Evolutionary conservation across 2,113 vertebrate genomes (phyloP).

Genomic region (Podarcis cretensis): DNA sequence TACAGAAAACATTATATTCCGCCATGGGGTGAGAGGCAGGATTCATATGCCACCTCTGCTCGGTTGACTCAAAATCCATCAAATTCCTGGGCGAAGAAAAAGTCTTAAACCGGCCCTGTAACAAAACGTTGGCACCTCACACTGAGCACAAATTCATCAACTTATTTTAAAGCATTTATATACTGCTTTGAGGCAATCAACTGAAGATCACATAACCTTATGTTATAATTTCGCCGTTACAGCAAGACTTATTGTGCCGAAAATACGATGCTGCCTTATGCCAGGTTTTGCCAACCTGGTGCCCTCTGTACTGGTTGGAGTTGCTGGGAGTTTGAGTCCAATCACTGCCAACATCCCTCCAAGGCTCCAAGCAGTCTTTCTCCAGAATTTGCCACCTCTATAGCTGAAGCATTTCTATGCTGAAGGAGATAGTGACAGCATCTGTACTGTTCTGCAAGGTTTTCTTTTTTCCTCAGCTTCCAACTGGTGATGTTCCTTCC

Average conservation of each 20-base stretch:
- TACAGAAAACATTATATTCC: too few relatives aligned
- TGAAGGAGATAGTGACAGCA: background rate
- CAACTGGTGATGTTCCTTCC: too few relatives aligned
- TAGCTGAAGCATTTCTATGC: background rate
- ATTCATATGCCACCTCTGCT: too few relatives aligned
- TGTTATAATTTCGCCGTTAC: background rate
- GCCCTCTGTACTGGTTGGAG: background rate
- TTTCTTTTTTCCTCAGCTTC: background rate
- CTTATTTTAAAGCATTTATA: background rate
- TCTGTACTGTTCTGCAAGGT: background rate
- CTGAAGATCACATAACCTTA: background rate
- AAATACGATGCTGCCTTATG: background rate
- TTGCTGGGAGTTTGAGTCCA: background rate
- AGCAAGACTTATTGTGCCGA: background rate
- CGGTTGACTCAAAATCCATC: too few relatives aligned
- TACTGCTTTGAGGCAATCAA: background rate
- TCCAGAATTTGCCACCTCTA: background rate
- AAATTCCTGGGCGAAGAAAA: too few relatives aligned
- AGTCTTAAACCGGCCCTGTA: too few relatives aligned
- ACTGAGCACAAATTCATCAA: background rate
- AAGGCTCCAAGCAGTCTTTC: background rate
- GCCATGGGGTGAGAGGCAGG: too few relatives aligned
- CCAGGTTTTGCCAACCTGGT: background rate
- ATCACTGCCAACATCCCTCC: background rate
- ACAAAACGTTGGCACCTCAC: too few relatives aligned